phyloP scores from a whole-genome alignment of 2,888 invertebrate genomes.

The Malacosoma neustria region DNA sequence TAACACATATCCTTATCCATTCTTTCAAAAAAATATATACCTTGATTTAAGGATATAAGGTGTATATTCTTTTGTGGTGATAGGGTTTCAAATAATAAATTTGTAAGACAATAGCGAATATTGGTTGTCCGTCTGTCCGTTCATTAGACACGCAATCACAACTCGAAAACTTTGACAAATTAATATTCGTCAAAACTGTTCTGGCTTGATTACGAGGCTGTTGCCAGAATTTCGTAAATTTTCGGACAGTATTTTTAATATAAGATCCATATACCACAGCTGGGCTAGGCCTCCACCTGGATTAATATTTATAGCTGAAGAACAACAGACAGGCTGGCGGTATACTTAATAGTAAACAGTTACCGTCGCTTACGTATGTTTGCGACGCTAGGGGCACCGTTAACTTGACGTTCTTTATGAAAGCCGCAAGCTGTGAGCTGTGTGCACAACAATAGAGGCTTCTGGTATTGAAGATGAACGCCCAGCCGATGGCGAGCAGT shows the following conservation, averaged over 20 bases:
- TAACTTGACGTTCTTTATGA: too few relatives aligned
- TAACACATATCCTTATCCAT: neutral
- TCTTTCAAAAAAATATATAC: neutral
- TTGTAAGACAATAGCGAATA: constrained; percentile 5
- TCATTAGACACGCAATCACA: constrained; percentile 62
- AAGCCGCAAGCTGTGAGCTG: too few relatives aligned
- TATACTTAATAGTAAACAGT: too few relatives aligned
- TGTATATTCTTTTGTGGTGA: neutral
- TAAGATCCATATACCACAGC: too few relatives aligned
- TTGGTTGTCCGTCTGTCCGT: constrained; percentile 21
- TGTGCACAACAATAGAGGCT: too few relatives aligned
- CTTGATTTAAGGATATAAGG: neutral
- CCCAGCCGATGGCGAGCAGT: too few relatives aligned
- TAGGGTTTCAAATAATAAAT: neutral
- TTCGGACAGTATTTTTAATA: neutral
- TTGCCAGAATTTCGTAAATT: constrained; percentile 4
- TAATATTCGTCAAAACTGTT: constrained; percentile 59
- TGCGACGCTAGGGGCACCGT: too few relatives aligned
- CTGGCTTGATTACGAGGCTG: constrained; percentile 42
- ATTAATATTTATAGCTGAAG: too few relatives aligned
- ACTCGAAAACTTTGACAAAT: constrained; percentile 57
- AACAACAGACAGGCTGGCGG: too few relatives aligned
- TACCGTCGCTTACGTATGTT: too few relatives aligned
- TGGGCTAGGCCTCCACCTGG: too few relatives aligned
- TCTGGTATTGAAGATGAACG: too few relatives aligned